phyloP scores from a whole-genome alignment of 2,888 invertebrate genomes.

The Lasius fuliginosus region DNA sequence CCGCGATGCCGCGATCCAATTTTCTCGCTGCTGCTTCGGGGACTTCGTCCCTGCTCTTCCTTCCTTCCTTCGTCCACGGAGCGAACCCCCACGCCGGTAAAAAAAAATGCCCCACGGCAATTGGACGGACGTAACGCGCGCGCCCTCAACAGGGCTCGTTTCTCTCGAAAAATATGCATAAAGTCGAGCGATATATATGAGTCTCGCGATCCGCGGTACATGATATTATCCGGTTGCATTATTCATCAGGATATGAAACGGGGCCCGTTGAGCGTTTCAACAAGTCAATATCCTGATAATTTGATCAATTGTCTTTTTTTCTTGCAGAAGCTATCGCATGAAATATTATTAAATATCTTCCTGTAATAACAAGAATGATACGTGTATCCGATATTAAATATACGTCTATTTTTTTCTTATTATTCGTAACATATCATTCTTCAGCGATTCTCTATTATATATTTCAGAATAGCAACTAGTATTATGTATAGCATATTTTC shows the following conservation, averaged over 20 bases:
- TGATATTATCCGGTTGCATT: constrained; percentile 39
- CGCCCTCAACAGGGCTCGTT: constrained; percentile 44
- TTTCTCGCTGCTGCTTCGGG: constrained; percentile 66
- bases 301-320: constrained; percentile 30
- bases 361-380: background rate
- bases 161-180: constrained; percentile 50
- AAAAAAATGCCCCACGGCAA: constrained; percentile 52
- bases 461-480: constrained; percentile 5
- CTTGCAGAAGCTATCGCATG: background rate
- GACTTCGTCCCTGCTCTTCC: constrained; percentile 29
- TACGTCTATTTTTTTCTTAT: background rate
- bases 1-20: constrained; percentile 64
- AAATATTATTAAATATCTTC: constrained; percentile 15
- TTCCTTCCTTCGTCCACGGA: constrained; percentile 10
- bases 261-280: constrained; percentile 15
- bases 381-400: background rate
- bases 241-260: constrained; percentile 6
- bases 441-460: background rate
- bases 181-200: constrained; percentile 45
- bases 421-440: background rate
- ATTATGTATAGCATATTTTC: constrained; percentile 15
- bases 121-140: constrained; percentile 38
- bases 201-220: constrained; percentile 23
- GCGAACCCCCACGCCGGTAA: background rate
- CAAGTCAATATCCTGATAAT: constrained; percentile 21